Percentiles rank a stretch among this genome's conserved stretches.
These are phyloP conservation scores for Phaethornis superciliosus DNA, from an alignment of 2,113 vertebrate genomes.

Conservation along the genomic window DNA sequence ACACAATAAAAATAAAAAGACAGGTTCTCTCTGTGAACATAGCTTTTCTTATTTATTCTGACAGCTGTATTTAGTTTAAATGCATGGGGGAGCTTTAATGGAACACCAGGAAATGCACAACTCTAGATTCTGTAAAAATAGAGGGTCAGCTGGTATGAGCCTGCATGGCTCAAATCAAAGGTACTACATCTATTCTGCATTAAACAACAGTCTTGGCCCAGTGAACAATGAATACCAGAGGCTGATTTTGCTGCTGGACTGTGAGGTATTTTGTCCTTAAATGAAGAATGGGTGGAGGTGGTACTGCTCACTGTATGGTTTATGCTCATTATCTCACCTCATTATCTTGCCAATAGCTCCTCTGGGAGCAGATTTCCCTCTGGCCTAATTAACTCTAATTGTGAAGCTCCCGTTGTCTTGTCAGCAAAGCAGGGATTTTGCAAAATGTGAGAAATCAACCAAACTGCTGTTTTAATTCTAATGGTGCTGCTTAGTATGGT, in stretches of 20 bases:
- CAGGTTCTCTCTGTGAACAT: background rate
- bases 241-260: background rate
- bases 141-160: background rate
- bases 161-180: background rate
- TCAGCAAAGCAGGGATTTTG: background rate
- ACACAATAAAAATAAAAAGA: conserved; percentile 62
- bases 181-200: background rate
- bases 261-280: background rate
- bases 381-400: conserved; percentile 58
- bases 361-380: conserved; percentile 52
- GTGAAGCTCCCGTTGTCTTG: background rate
- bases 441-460: conserved; percentile 4
- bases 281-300: background rate
- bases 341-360: conserved; percentile 13
- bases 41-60: conserved; percentile 55
- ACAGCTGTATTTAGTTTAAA: conserved; percentile 60
- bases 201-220: background rate
- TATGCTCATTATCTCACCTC: conserved; percentile 27
- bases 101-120: background rate
- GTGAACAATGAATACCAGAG: background rate
- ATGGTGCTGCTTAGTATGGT: background rate
- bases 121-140: background rate
- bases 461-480: background rate
- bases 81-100: conserved; percentile 39
- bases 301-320: background rate